A percentile compares a stretch with the other conserved stretches of the same genome.
These are phyloP conservation scores for Drymodes brunneopygia DNA, from an alignment of 2,113 vertebrate species.

Conservation along the genomic window DNA sequence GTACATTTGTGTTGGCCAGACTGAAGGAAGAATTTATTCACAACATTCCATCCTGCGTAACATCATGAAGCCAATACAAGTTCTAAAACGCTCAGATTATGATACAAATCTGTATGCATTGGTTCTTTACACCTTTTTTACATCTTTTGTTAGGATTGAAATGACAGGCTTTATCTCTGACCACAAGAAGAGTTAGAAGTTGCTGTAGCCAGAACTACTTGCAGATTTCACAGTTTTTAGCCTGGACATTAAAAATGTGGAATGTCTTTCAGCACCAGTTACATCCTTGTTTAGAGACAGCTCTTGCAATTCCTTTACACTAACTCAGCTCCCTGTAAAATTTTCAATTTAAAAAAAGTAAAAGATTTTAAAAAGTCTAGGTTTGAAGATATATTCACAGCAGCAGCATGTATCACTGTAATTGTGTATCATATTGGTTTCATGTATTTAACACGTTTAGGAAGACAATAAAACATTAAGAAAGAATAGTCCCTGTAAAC, in stretches of 20 bases:
- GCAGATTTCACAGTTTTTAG: background rate
- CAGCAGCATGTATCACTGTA: background rate
- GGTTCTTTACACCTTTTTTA: background rate
- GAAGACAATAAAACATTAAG: background rate
- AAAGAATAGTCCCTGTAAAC: background rate
- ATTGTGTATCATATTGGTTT: background rate
- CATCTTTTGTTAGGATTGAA: background rate
- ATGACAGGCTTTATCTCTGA: background rate
- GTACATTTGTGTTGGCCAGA: slow-evolving; percentile 32
- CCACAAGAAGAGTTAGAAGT: background rate
- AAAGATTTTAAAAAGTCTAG: background rate
- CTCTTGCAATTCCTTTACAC: background rate
- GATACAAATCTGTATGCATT: background rate
- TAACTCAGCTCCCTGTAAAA: background rate
- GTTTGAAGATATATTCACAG: background rate
- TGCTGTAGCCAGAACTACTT: background rate
- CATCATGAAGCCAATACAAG: fast-evolving
- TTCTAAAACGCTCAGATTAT: background rate
- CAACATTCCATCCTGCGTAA: background rate
- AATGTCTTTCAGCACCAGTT: background rate
- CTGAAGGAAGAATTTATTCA: slow-evolving; percentile 27
- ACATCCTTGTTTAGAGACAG: background rate
- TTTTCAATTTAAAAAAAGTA: background rate
- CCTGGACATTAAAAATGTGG: background rate
- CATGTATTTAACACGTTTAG: background rate